phyloP scores from a whole-genome alignment of 2,113 vertebrate species.

The Callipepla californica region DNA sequence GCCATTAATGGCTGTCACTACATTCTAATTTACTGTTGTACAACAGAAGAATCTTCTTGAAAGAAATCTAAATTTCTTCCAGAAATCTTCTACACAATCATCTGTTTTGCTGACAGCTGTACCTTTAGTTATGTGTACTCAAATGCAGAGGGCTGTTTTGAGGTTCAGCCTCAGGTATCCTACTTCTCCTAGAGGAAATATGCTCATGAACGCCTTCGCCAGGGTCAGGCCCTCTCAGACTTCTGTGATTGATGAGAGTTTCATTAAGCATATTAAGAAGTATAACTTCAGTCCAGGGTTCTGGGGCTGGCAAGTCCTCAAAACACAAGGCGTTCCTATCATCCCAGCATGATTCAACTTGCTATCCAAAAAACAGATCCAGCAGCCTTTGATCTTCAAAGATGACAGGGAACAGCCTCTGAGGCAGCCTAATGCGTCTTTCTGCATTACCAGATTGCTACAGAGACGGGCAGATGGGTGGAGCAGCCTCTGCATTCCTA shows the following conservation, averaged over 20 bases:
- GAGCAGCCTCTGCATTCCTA: not conserved
- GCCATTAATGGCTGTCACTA: not conserved
- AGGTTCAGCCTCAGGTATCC: slow-evolving; percentile 8
- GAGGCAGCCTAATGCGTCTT: slow-evolving; percentile 66
- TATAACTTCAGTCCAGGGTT: slow-evolving; percentile 45
- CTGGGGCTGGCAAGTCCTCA: slow-evolving; percentile 7
- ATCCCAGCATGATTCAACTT: slow-evolving; percentile 68
- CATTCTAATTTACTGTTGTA: not conserved
- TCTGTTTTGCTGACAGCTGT: not conserved
- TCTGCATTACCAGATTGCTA: slow-evolving; percentile 67
- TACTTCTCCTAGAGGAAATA: not conserved
- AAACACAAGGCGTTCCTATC: slow-evolving; percentile 71
- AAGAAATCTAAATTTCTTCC: not conserved
- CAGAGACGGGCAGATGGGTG: slow-evolving; percentile 69
- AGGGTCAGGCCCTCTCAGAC: not conserved
- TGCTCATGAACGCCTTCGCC: not conserved
- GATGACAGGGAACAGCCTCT: slow-evolving; percentile 67
- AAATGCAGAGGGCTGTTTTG: not conserved
- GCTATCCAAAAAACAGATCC: slow-evolving; percentile 64
- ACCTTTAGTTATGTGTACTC: not conserved
- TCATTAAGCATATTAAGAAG: slow-evolving; percentile 12
- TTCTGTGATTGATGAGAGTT: slow-evolving; percentile 16
- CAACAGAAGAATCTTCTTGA: not conserved
- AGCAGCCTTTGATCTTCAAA: slow-evolving; percentile 74
- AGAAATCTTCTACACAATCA: slow-evolving; percentile 18